Base-by-base conservation (phyloP, 1,140 invertebrate species). In the Copidosoma floridanum region DNA sequence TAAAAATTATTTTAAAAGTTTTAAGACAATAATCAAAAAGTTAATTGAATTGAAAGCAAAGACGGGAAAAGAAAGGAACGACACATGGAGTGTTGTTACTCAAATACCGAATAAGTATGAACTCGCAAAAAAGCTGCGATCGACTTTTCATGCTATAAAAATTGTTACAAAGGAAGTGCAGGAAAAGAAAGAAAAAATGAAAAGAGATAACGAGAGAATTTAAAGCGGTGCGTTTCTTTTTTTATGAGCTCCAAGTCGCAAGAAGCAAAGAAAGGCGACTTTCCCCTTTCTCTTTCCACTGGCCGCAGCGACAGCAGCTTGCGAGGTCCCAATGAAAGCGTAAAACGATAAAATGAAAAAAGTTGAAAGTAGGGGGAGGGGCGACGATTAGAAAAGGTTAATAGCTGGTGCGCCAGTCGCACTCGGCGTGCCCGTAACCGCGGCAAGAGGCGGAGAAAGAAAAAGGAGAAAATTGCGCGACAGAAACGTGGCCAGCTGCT, bases 311-410 rank as follows among this genome's bases (percentile, higher is more conserved):
- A 1, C n/a, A n/a, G n/a, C n/a, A n/a, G n/a, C n/a, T n/a, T n/a
- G n/a, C n/a, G n/a, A n/a, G n/a, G n/a, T 14, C 18, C 21, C 32
- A 48, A 50, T 41, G 52, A 54, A 54, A 55, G 41, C 24, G 43
- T 21, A 40, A 41, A 55, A 40, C 51, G 51, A 61, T 55, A 55
- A 55, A 55, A 61, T 47, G 51, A 55, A 61, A 41, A 61, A 61
- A 61, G 58, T 60, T 54, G 35, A n/a, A n/a, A n/a, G n/a, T n/a
- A n/a, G n/a, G n/a, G n/a, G n/a, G n/a, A 32, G 12, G n/a, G 5
- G 1, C 58, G 58, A 55, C 58, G 52, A 61, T 61, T 61, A 61
- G 51, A 61, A 61, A 55, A 44, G 41, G 57, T 54, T 60, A 60
- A 60, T 60, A 50, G 57, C 21, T 26, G 14, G 18, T 21, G 16